Evolutionary conservation across 2,888 invertebrate genomes (phyloP).

Genomic region (Anorthoa munda): DNA sequence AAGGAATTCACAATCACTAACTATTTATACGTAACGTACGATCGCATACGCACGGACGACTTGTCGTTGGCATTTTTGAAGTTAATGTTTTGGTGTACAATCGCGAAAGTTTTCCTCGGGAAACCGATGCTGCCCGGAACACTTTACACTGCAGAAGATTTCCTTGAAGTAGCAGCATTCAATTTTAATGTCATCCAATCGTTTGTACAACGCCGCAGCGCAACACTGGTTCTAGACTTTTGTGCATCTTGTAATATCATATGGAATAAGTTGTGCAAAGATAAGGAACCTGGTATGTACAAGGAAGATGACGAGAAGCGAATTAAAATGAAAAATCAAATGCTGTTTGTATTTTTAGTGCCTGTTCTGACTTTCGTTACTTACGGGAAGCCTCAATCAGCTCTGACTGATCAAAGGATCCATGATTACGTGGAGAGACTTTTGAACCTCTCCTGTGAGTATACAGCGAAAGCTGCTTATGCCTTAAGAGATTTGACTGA

Average conservation of each 20-base stretch:
- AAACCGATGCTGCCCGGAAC: slow-evolving; percentile 79
- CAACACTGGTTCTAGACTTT: slow-evolving; percentile 78
- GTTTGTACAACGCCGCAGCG: slow-evolving; percentile 77
- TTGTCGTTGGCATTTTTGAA: slow-evolving; percentile 87
- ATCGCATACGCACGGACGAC: slow-evolving; percentile 85
- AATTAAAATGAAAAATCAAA: slow-evolving; percentile 90
- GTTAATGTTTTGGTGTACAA: slow-evolving; percentile 84
- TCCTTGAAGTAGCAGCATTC: slow-evolving; percentile 77
- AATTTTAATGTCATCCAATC: slow-evolving; percentile 81
- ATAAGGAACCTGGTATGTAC: slow-evolving; percentile 68
- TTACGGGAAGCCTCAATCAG: slow-evolving; percentile 64
- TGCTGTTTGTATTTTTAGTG: slow-evolving; percentile 91
- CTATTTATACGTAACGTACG: slow-evolving; percentile 80
- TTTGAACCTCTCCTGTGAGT: slow-evolving; percentile 92
- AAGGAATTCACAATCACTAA: slow-evolving; percentile 81
- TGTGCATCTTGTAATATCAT: slow-evolving; percentile 81
- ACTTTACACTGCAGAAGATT: slow-evolving; percentile 79
- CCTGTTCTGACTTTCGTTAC: slow-evolving; percentile 90
- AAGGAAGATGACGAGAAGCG: slow-evolving; percentile 68
- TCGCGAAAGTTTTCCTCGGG: slow-evolving; percentile 79
- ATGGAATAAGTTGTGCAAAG: slow-evolving; percentile 76
- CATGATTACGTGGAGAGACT: slow-evolving; percentile 92
- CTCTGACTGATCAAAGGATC: slow-evolving; percentile 86
- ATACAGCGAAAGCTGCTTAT: slow-evolving; percentile 92
- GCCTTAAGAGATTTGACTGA: slow-evolving; percentile 90